Evolutionary conservation across 2,888 invertebrate species (phyloP).

Genomic region (Periphyllus acericola): DNA sequence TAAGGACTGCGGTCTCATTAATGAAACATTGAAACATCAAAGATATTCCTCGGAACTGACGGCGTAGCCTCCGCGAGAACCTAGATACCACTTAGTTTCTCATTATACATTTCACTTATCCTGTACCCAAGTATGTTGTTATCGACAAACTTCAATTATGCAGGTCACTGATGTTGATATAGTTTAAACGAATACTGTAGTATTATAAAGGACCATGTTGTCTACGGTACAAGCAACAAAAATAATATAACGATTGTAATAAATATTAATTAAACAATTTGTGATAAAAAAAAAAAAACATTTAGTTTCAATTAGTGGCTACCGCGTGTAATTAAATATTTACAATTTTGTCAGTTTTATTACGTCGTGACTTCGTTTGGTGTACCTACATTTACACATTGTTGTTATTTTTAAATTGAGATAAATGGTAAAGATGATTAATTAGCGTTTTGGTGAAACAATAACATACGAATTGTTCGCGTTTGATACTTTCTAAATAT

Average conservation of each 20-base stretch:
- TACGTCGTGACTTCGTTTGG: background rate
- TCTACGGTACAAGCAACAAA: background rate
- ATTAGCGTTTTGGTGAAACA: background rate
- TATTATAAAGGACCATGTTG: background rate
- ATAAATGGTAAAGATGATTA: background rate
- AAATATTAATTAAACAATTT: background rate
- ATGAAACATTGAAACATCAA: background rate
- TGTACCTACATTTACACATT: background rate
- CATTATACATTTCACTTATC: too few relatives aligned
- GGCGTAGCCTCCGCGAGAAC: background rate
- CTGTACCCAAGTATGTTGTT: background rate
- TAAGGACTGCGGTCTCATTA: background rate
- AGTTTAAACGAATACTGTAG: too few relatives aligned
- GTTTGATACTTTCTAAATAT: background rate
- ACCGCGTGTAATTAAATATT: background rate
- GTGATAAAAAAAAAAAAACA: background rate
- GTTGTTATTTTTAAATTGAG: background rate
- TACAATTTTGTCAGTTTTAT: background rate
- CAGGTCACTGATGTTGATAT: background rate
- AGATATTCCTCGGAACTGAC: background rate
- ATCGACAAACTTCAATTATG: background rate
- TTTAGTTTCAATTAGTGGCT: background rate
- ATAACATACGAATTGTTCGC: background rate
- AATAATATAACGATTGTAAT: background rate
- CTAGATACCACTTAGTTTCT: background rate